These are phyloP conservation scores for Cariama cristata DNA, from an alignment of 2,113 vertebrate species.

Conservation along the genomic window DNA sequence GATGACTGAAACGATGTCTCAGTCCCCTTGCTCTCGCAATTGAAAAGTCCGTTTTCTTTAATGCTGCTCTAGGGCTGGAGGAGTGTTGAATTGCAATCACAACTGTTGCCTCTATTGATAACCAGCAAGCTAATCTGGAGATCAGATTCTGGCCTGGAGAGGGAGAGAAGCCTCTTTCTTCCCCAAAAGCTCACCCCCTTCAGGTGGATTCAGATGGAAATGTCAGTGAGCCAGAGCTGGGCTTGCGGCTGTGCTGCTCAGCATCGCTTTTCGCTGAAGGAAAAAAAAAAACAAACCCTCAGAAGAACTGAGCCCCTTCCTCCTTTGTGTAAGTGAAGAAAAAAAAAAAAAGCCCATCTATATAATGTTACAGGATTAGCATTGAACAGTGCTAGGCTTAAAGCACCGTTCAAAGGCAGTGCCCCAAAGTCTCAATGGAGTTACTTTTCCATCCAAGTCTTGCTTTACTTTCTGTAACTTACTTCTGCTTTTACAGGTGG, in stretches of 20 bases:
- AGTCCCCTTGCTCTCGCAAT: slow-evolving; percentile 43
- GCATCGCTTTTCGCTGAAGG: slow-evolving; percentile 73
- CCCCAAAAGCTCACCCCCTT: slow-evolving; percentile 79
- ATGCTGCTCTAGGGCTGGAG: slow-evolving; percentile 25
- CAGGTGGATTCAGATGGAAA: slow-evolving; percentile 84
- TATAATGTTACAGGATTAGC: slow-evolving; percentile 93
- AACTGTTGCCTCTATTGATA: slow-evolving; percentile 75
- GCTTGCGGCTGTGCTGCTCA: slow-evolving; percentile 69
- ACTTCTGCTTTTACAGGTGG: slow-evolving; percentile 13
- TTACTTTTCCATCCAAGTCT: slow-evolving; percentile 44
- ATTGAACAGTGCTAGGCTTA: slow-evolving; percentile 75
- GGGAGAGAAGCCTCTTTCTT: slow-evolving; percentile 74
- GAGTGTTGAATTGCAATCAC: slow-evolving; percentile 72
- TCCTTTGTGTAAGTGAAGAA: slow-evolving; percentile 63
- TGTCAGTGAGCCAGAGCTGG: slow-evolving; percentile 77
- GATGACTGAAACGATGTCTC: slow-evolving; percentile 66
- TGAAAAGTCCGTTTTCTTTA: slow-evolving; percentile 67
- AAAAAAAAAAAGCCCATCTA: slow-evolving; percentile 51
- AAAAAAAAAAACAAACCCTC: slow-evolving; percentile 63
- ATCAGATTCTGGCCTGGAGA: slow-evolving; percentile 76
- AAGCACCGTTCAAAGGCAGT: slow-evolving; percentile 64
- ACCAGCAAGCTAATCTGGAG: slow-evolving; percentile 75
- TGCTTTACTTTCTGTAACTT: not conserved
- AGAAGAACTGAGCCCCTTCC: slow-evolving; percentile 69
- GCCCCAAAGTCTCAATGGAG: slow-evolving; percentile 46